A percentile compares a stretch with the other conserved stretches of the same genome.
Conservation (phyloP, 2,888 invertebrate genomes). For the Euclidia mi region DNA sequence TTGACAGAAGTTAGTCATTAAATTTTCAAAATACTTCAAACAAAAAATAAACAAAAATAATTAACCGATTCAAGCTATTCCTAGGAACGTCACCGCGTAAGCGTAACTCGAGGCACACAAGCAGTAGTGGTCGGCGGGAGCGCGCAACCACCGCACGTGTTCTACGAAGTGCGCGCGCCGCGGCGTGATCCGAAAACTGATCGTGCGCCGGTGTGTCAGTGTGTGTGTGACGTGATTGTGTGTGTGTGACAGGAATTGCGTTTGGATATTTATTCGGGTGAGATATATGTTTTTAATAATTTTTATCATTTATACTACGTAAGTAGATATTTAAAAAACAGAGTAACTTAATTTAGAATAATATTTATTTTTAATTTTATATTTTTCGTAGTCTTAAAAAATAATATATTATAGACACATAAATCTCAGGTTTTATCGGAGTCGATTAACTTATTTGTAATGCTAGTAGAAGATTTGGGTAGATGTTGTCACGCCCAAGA, state of each 20-base stretch:
- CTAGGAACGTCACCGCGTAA: slow-evolving; percentile 44
- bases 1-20: too few species aligned
- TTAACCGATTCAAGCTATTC: slow-evolving; percentile 38
- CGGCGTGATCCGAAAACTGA: slow-evolving; percentile 79
- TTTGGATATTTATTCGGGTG: slow-evolving; percentile 50
- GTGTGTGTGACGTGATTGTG: slow-evolving; percentile 48
- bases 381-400: too few species aligned
- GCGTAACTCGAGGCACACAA: slow-evolving; percentile 31
- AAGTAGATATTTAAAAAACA: too few species aligned
- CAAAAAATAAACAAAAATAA: slow-evolving; percentile 33
- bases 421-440: too few species aligned
- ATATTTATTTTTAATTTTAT: too few species aligned
- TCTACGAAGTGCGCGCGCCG: slow-evolving; percentile 73
- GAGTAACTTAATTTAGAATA: too few species aligned
- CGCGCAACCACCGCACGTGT: slow-evolving; percentile 77
- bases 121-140: slow-evolving; percentile 65
- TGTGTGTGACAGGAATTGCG: slow-evolving; percentile 51
- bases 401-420: too few species aligned
- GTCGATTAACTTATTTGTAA: too few species aligned
- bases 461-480: background rate
- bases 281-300: too few species aligned
- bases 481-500: slow-evolving; percentile 32
- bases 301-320: too few species aligned
- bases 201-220: slow-evolving; percentile 50
- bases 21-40: background rate